A percentile compares a stretch with the other conserved stretches of the same genome.
phyloP scores from a whole-genome alignment of 1,140 invertebrate genomes.

The Hypothenemus hampei region DNA sequence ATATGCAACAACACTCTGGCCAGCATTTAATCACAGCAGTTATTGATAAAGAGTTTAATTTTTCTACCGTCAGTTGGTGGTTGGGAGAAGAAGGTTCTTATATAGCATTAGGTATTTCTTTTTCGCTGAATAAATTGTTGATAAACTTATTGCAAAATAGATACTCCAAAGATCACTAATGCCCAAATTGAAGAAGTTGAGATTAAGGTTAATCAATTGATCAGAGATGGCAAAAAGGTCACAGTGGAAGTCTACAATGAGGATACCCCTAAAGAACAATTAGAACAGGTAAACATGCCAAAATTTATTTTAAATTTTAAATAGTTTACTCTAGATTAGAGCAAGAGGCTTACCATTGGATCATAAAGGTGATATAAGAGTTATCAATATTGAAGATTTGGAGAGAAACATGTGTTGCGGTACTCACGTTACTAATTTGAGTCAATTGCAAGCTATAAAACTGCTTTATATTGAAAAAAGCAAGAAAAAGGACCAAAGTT shows the following conservation, averaged over 20 bases:
- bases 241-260: conserved; percentile 58
- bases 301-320: conserved; percentile 4
- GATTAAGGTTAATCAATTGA: conserved; percentile 61
- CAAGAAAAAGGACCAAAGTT: conserved; percentile 65
- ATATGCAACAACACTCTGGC: conserved; percentile 79
- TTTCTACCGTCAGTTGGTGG: conserved; percentile 73
- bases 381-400: conserved; percentile 66
- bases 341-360: conserved; percentile 70
- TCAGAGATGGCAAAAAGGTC: conserved; percentile 57
- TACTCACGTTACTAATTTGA: conserved; percentile 74
- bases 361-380: conserved; percentile 64
- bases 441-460: conserved; percentile 75
- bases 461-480: conserved; percentile 64
- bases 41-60: conserved; percentile 62
- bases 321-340: conserved; percentile 27
- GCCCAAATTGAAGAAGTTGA: conserved; percentile 55
- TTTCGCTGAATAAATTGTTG: no score
- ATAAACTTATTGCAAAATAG: conserved; percentile 40
- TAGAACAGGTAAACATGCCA: conserved; percentile 30
- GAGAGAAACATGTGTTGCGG: conserved; percentile 83
- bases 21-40: conserved; percentile 81
- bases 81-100: conserved; percentile 63
- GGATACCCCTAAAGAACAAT: conserved; percentile 40
- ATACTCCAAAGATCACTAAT: conserved; percentile 47
- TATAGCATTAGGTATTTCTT: conserved; percentile 55